Conservation (phyloP, 2,797 vertebrate genomes). For the Chrosomus eos region DNA sequence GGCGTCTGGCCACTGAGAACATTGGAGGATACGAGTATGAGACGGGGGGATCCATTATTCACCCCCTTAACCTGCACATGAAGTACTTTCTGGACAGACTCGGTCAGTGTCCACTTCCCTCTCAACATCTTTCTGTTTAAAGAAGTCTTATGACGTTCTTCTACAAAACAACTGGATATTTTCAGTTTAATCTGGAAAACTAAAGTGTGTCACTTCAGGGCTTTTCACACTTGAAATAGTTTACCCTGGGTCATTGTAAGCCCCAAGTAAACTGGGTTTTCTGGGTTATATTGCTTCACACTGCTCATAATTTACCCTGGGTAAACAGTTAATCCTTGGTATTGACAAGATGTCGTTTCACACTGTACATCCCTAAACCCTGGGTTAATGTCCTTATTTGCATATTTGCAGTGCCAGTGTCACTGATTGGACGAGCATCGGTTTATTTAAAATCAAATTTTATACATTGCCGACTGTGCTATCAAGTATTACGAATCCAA, state of each 20-base stretch:
- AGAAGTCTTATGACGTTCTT: neutral
- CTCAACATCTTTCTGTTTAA: neutral
- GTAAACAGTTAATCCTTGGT: too few species aligned
- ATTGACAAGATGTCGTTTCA: too few species aligned
- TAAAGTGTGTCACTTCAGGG: neutral
- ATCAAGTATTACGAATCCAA: too few species aligned
- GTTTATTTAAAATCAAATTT: neutral
- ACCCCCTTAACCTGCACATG: conserved; percentile 96
- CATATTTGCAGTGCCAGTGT: neutral
- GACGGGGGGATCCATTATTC: conserved; percentile 84
- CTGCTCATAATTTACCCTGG: too few species aligned
- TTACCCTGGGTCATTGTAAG: too few species aligned
- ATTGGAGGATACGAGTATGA: conserved; percentile 84
- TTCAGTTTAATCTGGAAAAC: neutral
- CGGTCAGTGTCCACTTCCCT: conserved; percentile 71
- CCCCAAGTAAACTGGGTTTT: too few species aligned
- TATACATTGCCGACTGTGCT: too few species aligned
- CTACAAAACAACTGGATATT: neutral
- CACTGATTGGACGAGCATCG: neutral
- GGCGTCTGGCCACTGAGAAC: conserved; percentile 82
- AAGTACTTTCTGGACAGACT: conserved; percentile 90
- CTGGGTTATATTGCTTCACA: neutral
- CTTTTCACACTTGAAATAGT: neutral
- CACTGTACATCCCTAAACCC: neutral
- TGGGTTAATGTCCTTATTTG: too few species aligned